These are phyloP conservation scores for Diplogasteroides magnus DNA, from an alignment of 1,140 invertebrate species.

Conservation along the genomic window DNA sequence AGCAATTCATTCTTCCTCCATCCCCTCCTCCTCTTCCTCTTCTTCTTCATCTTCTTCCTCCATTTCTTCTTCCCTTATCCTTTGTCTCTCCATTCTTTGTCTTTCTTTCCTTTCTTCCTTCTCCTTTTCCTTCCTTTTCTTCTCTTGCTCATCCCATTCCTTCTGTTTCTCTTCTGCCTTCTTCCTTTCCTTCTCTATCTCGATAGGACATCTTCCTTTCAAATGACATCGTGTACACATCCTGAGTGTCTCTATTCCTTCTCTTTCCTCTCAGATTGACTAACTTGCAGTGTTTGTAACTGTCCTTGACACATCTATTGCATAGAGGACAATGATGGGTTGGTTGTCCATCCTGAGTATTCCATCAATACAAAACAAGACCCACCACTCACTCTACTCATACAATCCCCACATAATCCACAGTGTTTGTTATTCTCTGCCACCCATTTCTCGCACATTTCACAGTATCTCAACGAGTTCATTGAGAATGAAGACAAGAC, in stretches of 20 bases:
- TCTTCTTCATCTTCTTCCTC: neutral
- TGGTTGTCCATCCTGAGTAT: constrained; percentile 18
- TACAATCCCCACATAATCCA: constrained; percentile 14
- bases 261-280: no score
- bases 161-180: neutral
- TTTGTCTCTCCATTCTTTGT: neutral
- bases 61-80: neutral
- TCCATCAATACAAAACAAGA: neutral
- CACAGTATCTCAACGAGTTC: constrained; percentile 13
- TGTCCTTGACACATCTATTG: constrained; percentile 17
- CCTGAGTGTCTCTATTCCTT: neutral
- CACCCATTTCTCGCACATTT: constrained; percentile 23
- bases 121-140: neutral
- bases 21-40: neutral
- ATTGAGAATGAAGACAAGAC: neutral
- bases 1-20: neutral
- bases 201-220: constrained; percentile 15
- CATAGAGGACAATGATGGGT: constrained; percentile 20
- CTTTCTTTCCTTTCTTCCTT: neutral
- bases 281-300: constrained; percentile 20
- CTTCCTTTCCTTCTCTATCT: constrained; percentile 3
- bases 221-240: constrained; percentile 21
- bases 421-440: constrained; percentile 17
- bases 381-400: constrained; percentile 2
- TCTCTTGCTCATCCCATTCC: neutral